Evolutionary conservation across 2,888 invertebrate species (phyloP), one percentile per base, ranked within the genome.

Genomic region (Philonicus albiceps): DNA sequence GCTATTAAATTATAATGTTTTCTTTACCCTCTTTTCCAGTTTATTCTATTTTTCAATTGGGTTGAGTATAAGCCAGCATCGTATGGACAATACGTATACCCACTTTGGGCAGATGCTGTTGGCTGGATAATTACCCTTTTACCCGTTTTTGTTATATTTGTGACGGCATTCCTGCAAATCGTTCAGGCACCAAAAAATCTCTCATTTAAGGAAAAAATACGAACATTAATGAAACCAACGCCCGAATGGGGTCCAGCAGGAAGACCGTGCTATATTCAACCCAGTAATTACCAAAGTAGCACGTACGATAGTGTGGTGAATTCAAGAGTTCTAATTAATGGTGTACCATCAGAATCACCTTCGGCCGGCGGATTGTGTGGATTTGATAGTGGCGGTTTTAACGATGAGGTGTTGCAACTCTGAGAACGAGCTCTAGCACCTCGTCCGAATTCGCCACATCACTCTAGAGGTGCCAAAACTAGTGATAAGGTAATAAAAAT

Each of bases 41-140:
- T 96, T 89, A 95, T 96, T 88, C 92, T 96, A 86, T 94, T 96
- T 87, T 96, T 96, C 92, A 96, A 96, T 91, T 95, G 96, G 96
- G 94, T 96, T 81, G 95, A 96, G 90, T 96, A 96, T 90, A 95
- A 95, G 89, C 96, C 96, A 0, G 94, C 96, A 0, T 94, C 94
- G 0, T 95, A 95, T 89, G 96, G 95, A 0, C 93, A 94, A 88
- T 96, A 96, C 90, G 94, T 95, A n/a, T 97, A 96, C 90, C 97
- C 97, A 1, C 92, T 93, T 90, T 96, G 96, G 96, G 96, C 96
- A 0, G 95, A 96, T 90, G 94, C 94, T 0, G 93, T 96, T 2
- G 97, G 97, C 8, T 96, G 96, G 96, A 92, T 94, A 0, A 91
- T 96, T 75, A 96, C 96, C 0, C 93, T 96, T n/a, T 90, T 96